Evolutionary conservation across 2,797 vertebrate species (phyloP), one percentile per base, ranked within the genome.

Genomic region (Neoniphon sammara): DNA sequence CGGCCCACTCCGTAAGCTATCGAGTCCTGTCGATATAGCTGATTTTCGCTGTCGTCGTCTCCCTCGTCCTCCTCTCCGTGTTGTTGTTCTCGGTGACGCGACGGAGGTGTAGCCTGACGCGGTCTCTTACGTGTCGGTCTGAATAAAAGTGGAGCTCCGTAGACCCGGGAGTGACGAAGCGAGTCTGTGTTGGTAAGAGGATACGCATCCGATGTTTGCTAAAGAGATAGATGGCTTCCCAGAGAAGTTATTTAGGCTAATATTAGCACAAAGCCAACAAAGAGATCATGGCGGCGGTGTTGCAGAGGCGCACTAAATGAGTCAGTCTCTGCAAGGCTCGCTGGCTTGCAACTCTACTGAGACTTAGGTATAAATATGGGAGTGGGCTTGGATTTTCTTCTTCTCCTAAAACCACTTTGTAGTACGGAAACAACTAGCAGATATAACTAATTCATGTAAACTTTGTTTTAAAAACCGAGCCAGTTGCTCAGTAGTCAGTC

Each of bases 71-170:
- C 91, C 88, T 93, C 93, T 94, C 92, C 91, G 92, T 92, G 93
- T 94, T 95, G 94, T 94, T 95, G 94, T 95, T 92, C 93, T 91
- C 94, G 93, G 97, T 97, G 96, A 97, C 97, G 97, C 96, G 96
- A 94, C 96, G 96, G 97, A 97, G 96, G 97, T 98, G 97, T 97
- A 97, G 96, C 97, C 96, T 97, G 97, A 98, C 97, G 97, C 97
- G 97, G 96, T 96, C 97, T 98, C 96, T 98, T 98, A 98, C 96
- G 97, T 97, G 96, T 97, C 96, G 96, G 96, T 95, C 96, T 96
- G 96, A 97, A 97, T 97, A 97, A 97, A 97, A 97, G 95, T 96
- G 95, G 96, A 96, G 96, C 96, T 93, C 93, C 91, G 94, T 94
- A 95, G 96, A 97, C 96, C 95, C 96, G 95, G 94, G 96, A 97